Evolutionary conservation across 1,140 invertebrate species (phyloP).

Genomic region (Brachionus asplanchnoidis): DNA sequence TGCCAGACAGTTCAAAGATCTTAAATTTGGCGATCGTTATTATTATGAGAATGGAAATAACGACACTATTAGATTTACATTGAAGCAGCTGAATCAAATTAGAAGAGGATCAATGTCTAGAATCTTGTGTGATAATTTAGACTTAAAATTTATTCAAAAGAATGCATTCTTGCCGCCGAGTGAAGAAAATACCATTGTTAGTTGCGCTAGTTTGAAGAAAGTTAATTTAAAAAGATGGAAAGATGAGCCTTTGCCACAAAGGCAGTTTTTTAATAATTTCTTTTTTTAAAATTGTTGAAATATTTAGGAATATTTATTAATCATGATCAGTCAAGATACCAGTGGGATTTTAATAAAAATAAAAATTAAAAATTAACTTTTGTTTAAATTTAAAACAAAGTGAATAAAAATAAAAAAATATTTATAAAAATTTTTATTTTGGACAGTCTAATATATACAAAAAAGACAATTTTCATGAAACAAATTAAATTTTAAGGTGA

Average conservation of each 20-base stretch:
- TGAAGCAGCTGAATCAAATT: slow-evolving; percentile 23
- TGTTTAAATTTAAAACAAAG: too few species aligned
- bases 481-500: too few species aligned
- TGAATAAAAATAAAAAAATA: too few species aligned
- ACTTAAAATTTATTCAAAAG: not conserved
- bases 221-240: slow-evolving; percentile 35
- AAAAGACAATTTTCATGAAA: too few species aligned
- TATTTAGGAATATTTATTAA: not conserved
- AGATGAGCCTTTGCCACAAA: slow-evolving; percentile 25
- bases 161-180: slow-evolving; percentile 14
- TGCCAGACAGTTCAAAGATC: slow-evolving; percentile 82
- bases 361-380: too few species aligned
- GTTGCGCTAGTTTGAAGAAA: not conserved
- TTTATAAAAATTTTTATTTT: too few species aligned
- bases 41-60: slow-evolving; percentile 72
- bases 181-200: slow-evolving; percentile 12
- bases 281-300: not conserved
- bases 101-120: slow-evolving; percentile 11
- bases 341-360: too few species aligned
- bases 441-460: too few species aligned
- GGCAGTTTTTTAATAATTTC: slow-evolving; percentile 10
- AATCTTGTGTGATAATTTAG: slow-evolving; percentile 29
- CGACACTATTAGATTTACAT: slow-evolving; percentile 4
- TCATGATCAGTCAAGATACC: not conserved
- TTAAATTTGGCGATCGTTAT: slow-evolving; percentile 84